Evolutionary conservation across 23 tunicate species (phyloP), one percentile per base, ranked within the genome.

Genomic region (Styela clava): DNA sequence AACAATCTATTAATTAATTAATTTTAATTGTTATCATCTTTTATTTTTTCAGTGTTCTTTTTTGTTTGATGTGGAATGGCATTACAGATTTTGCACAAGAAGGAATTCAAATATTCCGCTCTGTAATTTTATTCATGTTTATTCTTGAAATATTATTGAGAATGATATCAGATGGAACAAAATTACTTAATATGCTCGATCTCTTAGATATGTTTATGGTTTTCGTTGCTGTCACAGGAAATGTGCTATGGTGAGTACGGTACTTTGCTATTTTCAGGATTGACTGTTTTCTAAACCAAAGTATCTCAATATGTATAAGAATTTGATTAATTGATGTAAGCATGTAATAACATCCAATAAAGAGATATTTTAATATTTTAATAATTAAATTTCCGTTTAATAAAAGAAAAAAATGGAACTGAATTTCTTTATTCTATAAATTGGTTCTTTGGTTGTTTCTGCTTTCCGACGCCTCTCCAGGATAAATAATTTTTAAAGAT

Each of bases 41-140:
- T n/a, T n/a, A 21, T 76, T 51, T 35, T 44, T 76, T 52, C 64
- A 93, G 98, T 62, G 62, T 93, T 34, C 70, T 93, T 29, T 93
- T 93, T 69, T 88, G 89, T 79, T 82, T 87, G 56, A 84, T 88
- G 86, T 93, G 98, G 98, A 71, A 34, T 69, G 89, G 94, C 31
- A 93, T 93, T 22, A 68, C 83, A 16, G 84, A 87, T 25, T 56
- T 3, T 24, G 64, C 88, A 5, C 98, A 93, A 70, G 52, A 88
- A n/a, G 89, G 81, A 18, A 71, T 93, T 64, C 98, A 93, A 62
- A 72, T 84, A 26, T 34, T 74, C 1, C 74, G 86, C 63, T 84
- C 93, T 22, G 52, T 74, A 18, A 93, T 93, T 24, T 81, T 93
- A 0, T 73, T 35, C 25, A 18, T 93, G 22, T 93, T 93, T 85